Evolutionary conservation across 2,888 invertebrate species (phyloP).

Genomic region (Ceraclea dissimilis): DNA sequence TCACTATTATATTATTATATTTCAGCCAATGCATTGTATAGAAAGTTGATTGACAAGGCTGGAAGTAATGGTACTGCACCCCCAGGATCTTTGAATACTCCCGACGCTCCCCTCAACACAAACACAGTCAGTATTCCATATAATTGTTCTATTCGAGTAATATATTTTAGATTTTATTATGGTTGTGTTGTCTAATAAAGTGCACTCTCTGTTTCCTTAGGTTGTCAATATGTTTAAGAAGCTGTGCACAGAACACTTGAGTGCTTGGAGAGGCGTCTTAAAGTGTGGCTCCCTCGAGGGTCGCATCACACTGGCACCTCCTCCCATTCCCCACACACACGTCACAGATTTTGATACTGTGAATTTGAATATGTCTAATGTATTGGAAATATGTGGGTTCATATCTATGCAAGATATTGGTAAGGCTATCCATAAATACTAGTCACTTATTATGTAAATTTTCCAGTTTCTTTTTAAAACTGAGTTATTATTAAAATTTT

Average conservation of each 20-base stretch:
- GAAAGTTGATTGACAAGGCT: constrained; percentile 20
- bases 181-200: not conserved
- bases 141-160: not conserved
- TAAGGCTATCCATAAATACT: constrained; percentile 13
- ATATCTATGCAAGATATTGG: constrained; percentile 78
- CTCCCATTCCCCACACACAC: constrained; percentile 48
- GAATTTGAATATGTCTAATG: constrained; percentile 58
- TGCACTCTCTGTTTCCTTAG: constrained; percentile 3
- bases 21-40: constrained; percentile 19
- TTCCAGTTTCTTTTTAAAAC: too few relatives aligned
- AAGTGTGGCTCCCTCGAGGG: constrained; percentile 44
- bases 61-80: constrained; percentile 14
- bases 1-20: not conserved
- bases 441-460: not conserved
- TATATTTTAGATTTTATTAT: not conserved
- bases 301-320: constrained; percentile 41
- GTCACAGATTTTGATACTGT: constrained; percentile 57
- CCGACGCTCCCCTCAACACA: constrained; percentile 18
- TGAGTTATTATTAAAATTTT: not conserved
- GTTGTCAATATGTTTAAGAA: constrained; percentile 18
- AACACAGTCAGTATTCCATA: constrained; percentile 14
- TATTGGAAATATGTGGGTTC: constrained; percentile 81
- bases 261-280: constrained; percentile 35
- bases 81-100: constrained; percentile 16
- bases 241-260: constrained; percentile 21